phyloP scores from a whole-genome alignment of 2,797 vertebrate species.

The Decapterus maruadsi region DNA sequence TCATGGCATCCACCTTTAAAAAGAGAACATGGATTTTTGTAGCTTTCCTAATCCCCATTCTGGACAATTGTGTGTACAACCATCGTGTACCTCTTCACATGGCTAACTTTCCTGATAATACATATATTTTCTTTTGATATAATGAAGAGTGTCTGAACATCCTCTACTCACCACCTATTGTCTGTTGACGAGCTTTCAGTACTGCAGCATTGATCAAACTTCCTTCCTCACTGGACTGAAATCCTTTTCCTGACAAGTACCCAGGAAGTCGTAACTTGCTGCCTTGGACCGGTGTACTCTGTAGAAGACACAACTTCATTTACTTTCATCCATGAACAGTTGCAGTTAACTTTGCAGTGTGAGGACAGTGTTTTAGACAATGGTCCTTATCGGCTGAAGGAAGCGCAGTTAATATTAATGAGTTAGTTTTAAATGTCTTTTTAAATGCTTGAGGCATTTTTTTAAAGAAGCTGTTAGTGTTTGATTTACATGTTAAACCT shows the following conservation, averaged over 20 bases:
- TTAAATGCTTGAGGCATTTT: background rate
- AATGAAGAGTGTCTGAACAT: background rate
- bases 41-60: too few species aligned
- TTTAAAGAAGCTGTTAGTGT: slow-evolving; percentile 44
- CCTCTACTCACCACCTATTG: slow-evolving; percentile 84
- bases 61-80: too few species aligned
- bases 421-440: slow-evolving; percentile 29
- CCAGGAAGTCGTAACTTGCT: slow-evolving; percentile 97
- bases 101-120: too few species aligned
- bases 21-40: too few species aligned
- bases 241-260: slow-evolving; percentile 97
- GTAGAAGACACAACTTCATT: slow-evolving; percentile 43
- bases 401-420: background rate
- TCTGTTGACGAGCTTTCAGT: slow-evolving; percentile 91
- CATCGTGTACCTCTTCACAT: too few species aligned
- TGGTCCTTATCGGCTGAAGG: background rate
- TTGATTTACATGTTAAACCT: slow-evolving; percentile 16
- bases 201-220: slow-evolving; percentile 93
- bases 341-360: background rate
- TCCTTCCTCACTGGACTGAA: slow-evolving; percentile 95
- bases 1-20: background rate
- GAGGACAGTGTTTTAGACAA: background rate
- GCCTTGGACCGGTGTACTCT: slow-evolving; percentile 95
- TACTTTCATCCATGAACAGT: background rate
- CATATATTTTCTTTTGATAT: background rate